Evolutionary conservation across 2,113 vertebrate genomes (phyloP).

Genomic region (Steatornis caripensis): DNA sequence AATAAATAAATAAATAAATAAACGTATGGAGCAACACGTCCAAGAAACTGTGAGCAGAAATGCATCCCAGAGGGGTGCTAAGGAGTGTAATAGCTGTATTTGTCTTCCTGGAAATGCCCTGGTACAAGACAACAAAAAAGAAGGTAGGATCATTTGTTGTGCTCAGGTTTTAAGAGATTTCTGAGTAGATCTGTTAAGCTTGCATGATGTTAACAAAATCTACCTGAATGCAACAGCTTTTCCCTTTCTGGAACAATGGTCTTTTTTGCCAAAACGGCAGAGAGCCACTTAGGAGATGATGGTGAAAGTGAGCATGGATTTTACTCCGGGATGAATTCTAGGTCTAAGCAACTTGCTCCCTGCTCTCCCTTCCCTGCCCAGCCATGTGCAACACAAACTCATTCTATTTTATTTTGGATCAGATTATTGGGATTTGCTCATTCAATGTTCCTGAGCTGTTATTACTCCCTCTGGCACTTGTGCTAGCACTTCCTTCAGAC

Average conservation of each 20-base stretch:
- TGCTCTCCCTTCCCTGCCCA: background rate
- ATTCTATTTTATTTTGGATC: background rate
- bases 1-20: background rate
- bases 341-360: background rate
- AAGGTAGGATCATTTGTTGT: constrained; percentile 1
- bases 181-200: constrained; percentile 28
- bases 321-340: background rate
- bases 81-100: constrained; percentile 39
- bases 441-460: background rate
- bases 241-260: background rate
- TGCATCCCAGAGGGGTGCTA: constrained; percentile 40
- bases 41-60: constrained; percentile 20
- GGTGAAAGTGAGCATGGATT: background rate
- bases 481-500: background rate
- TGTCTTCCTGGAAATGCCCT: constrained; percentile 37
- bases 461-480: background rate
- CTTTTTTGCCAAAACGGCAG: background rate
- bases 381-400: background rate
- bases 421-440: background rate
- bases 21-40: background rate
- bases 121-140: background rate
- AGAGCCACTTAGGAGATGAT: background rate
- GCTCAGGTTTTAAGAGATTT: constrained; percentile 24
- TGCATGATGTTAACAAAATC: background rate
- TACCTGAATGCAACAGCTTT: background rate